phyloP scores from a whole-genome alignment of 2,113 vertebrate species.

The Heterochromis multidens region DNA sequence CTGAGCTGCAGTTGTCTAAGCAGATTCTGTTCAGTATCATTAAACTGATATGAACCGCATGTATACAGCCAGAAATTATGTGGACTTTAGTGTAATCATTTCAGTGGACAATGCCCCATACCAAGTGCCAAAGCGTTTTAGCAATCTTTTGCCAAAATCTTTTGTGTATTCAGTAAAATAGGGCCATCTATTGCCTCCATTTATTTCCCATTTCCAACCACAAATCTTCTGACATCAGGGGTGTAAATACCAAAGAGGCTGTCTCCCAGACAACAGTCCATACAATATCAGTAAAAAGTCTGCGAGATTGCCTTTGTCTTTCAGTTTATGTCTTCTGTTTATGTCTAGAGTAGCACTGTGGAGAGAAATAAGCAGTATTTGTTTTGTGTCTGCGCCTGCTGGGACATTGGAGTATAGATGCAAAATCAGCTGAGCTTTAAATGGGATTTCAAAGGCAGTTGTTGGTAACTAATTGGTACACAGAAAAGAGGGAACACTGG shows the following conservation, averaged over 20 bases:
- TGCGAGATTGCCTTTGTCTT: constrained; percentile 31
- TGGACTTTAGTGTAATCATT: neutral
- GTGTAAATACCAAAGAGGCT: neutral
- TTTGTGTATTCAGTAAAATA: neutral
- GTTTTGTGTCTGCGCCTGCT: neutral
- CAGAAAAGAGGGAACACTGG: neutral
- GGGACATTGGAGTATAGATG: neutral
- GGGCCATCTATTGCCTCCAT: neutral
- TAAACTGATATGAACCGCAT: neutral
- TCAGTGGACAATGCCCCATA: neutral
- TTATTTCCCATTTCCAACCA: neutral
- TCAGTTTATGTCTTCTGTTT: neutral
- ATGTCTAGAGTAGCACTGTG: neutral
- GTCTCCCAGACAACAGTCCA: constrained; percentile 49
- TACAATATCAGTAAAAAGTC: neutral
- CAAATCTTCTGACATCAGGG: neutral
- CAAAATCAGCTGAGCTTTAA: constrained; percentile 10
- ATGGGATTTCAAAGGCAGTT: constrained; percentile 10
- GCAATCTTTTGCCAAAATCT: neutral
- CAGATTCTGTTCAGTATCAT: neutral
- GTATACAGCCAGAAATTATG: neutral
- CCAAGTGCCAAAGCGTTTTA: neutral
- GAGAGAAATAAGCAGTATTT: neutral
- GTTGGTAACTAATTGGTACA: constrained; percentile 7
- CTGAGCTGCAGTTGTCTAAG: neutral